Conservation (phyloP, 2,113 vertebrate genomes). For the Panthera leo region DNA sequence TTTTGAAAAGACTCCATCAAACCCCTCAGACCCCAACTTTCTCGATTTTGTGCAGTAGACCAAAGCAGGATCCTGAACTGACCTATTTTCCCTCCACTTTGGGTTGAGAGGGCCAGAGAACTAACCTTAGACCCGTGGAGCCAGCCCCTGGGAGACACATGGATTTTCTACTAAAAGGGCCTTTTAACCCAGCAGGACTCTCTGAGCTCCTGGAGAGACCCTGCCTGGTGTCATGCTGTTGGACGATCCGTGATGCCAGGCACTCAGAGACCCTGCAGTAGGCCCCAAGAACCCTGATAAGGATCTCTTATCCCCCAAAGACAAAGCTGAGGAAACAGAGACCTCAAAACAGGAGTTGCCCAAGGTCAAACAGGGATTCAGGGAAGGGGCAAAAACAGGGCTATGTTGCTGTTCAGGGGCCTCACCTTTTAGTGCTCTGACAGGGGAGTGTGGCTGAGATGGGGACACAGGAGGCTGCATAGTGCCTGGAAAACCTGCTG, state of each 20-base stretch:
- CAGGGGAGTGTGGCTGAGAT: accelerated
- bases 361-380: neutral
- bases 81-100: neutral
- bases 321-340: neutral
- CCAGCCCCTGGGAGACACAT: neutral
- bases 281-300: neutral
- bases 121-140: neutral
- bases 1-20: neutral
- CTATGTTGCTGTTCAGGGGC: neutral
- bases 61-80: neutral
- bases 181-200: neutral
- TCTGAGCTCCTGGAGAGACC: neutral
- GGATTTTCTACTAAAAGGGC: neutral
- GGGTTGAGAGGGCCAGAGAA: neutral
- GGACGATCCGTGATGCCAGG: neutral
- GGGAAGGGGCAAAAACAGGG: neutral
- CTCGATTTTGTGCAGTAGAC: neutral
- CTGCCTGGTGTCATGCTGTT: neutral
- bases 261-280: neutral
- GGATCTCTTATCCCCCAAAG: neutral
- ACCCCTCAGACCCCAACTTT: neutral
- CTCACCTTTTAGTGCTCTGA: too few relatives aligned
- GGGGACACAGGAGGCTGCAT: neutral
- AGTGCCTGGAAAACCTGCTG: neutral
- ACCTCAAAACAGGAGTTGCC: neutral